Evolutionary conservation across 2,113 vertebrate genomes (phyloP), one percentile per base, ranked within the genome.

Genomic region (Ictidomys tridecemlineatus): DNA sequence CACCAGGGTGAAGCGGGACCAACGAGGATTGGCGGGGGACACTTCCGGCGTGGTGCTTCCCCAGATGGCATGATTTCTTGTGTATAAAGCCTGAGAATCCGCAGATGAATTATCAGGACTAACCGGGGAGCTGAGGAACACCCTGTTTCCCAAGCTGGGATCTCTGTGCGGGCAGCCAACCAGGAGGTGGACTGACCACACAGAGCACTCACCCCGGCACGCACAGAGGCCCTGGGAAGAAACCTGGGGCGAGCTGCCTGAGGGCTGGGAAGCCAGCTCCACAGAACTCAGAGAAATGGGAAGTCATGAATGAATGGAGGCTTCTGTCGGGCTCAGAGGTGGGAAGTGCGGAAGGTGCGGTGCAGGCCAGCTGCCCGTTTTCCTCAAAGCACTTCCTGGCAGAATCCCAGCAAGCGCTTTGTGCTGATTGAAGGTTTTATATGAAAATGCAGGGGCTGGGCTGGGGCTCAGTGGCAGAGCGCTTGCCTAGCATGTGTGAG

Each of bases 311-410:
- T 32, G 7, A 28, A 24, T 2, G 11, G 28, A 53, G 37, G 18
- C 10, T 2, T 11, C 1, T 24, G 0, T 18, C 1, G 20, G 39
- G 7, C 22, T 37, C 72, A 17, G 0, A 37, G 63, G 10, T 13
- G 10, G 48, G 48, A 13, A 51, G 48, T 12, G 10, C 48, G 10
- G 48, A 13, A 51, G 48, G 12, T 3, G 48, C 2, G 8, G 45
- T 45, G 45, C 45, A 45, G 45, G 8, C 7, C 45, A 45, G 45
- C 45, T 45, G 45, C 45, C 45, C 45, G 45, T 45, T 7, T 45
- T 45, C 45, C 45, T 45, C 9, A 2, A 9, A 11, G 34, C 4
- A 8, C 4, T 34, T 18, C 58, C 37, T 26, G 0, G 17, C 12
- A 14, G 10, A 63, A 42, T 53, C 13, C 13, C 48, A 30, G 69